Base-by-base conservation (phyloP, 2,113 vertebrate genomes). In the Patagioenas fasciata region DNA sequence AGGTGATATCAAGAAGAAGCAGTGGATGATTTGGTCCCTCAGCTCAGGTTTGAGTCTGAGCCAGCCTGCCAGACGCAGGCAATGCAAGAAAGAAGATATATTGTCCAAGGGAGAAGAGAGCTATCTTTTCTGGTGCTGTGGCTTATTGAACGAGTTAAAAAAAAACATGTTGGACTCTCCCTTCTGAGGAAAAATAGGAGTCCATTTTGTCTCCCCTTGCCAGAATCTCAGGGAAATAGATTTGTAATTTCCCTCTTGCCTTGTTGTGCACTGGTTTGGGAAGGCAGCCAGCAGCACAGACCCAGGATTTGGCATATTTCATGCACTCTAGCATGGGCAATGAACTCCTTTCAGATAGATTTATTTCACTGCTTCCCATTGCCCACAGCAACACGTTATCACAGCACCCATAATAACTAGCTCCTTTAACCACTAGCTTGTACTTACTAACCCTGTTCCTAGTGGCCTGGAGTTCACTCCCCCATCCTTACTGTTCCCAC, bases 231-330 rank as follows among this genome's bases (percentile, higher is more conserved):
- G 69, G 56, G 53, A 89, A 97, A 91, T 56, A 61, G 17, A 75
- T 78, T 70, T 84, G 42, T 70, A 1, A 1, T 86, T 93, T 91
- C 38, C 48, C 44, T 79, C 34, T 86, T 85, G 61, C 66, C 53
- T 70, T 72, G 29, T 20, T 62, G 34, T 74, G 53, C 40, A 57
- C 47, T 71, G 28, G 34, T 51, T 89, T 93, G 84, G 80, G 86
- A 96, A 79, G 61, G 58, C 80, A 95, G 86, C 86, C 83, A 91
- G 69, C 36, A 77, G 75, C 60, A 81, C 34, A 67, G 42, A 91
- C 47, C 26, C 56, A 65, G 69, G 34, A 42, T 84, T 32, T 79
- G 86, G 85, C 42, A 36, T 64, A 56, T 21, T 47, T 44, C 44
- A 40, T 50, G 42, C 32, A 69, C 36, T 85, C 53, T 92, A 53